Percentiles rank a stretch among this genome's conserved stretches.
phyloP scores from a whole-genome alignment of 2,113 vertebrate species.

The Hystrix brachyura region DNA sequence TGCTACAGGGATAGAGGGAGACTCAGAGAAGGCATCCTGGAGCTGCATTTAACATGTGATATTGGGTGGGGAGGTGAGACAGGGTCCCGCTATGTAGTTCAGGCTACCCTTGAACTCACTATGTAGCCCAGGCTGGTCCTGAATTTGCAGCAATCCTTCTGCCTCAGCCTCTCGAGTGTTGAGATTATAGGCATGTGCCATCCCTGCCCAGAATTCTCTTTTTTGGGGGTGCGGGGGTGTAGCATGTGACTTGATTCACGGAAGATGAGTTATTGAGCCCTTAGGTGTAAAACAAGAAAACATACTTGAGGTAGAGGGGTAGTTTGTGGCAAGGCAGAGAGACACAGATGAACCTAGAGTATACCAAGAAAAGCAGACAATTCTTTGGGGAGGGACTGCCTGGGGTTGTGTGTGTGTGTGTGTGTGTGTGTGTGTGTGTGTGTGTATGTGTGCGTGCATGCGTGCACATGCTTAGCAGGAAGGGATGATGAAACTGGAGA shows the following conservation, averaged over 20 bases:
- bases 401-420: too few relatives aligned
- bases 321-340: background rate
- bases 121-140: background rate
- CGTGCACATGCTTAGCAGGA: background rate
- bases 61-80: background rate
- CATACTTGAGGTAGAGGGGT: background rate
- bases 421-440: background rate
- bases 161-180: background rate
- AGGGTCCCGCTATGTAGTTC: background rate
- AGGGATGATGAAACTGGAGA: background rate
- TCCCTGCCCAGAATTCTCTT: background rate
- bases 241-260: background rate
- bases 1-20: background rate
- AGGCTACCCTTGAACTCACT: too few relatives aligned
- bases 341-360: background rate
- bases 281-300: background rate
- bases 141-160: background rate
- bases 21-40: background rate
- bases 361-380: background rate
- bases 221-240: background rate
- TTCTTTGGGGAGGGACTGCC: background rate
- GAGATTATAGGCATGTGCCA: background rate
- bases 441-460: background rate
- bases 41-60: background rate
- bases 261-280: background rate